Percentiles rank a stretch among this genome's conserved stretches.
Evolutionary conservation across 2,888 invertebrate species (phyloP).

Genomic region (Dasysyrphus tricinctus): DNA sequence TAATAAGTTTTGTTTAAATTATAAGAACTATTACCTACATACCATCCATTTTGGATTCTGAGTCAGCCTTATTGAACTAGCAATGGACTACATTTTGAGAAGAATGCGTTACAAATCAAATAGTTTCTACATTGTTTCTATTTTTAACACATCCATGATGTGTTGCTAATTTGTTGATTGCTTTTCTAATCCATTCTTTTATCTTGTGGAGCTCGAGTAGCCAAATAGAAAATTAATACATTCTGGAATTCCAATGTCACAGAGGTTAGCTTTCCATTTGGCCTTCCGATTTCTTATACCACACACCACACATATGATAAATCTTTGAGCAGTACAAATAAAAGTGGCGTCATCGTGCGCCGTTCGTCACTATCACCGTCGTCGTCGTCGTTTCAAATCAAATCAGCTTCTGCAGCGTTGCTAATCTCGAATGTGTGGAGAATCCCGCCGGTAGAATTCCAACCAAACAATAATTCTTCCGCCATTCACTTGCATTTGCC

Average conservation of each 20-base stretch:
- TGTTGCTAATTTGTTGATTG: background rate
- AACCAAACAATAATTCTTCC: constrained; percentile 31
- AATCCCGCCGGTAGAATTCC: constrained; percentile 33
- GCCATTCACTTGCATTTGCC: constrained; percentile 47
- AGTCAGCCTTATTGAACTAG: too few species aligned
- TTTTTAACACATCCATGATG: background rate
- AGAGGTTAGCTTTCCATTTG: constrained; percentile 60
- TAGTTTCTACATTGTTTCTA: background rate
- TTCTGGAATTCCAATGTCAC: constrained; percentile 49
- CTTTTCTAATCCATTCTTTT: background rate
- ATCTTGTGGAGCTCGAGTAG: background rate
- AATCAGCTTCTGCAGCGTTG: constrained; percentile 26
- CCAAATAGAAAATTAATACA: constrained; percentile 19
- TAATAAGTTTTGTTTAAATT: too few species aligned
- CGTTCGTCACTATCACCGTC: background rate
- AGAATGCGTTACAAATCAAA: background rate
- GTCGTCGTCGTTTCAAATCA: constrained; percentile 13
- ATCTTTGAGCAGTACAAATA: constrained; percentile 24
- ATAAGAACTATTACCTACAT: too few species aligned
- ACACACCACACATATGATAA: background rate
- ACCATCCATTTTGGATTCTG: background rate
- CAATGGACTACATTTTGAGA: too few species aligned
- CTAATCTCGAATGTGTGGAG: constrained; percentile 44
- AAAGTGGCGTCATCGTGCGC: background rate
- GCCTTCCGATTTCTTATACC: constrained; percentile 39